A percentile compares a stretch with the other conserved stretches of the same genome.
These are phyloP conservation scores for Sebastes schlegelii DNA, from an alignment of 2,113 vertebrate genomes.

Conservation along the genomic window DNA sequence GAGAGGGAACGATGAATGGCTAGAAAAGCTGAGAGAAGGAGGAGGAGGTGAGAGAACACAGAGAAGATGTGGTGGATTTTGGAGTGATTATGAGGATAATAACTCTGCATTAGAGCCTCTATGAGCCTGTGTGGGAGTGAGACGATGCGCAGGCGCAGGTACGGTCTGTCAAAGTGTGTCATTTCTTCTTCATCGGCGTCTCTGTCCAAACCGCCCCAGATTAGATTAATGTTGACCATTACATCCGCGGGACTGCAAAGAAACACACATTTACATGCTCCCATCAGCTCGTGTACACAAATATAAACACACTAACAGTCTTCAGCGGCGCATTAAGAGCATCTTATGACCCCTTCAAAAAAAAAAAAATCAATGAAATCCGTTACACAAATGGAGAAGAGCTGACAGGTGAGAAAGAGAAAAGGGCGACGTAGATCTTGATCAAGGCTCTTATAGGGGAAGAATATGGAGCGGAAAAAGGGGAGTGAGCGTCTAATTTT, in stretches of 20 bases:
- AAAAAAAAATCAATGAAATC: constrained; percentile 67
- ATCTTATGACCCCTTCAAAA: constrained; percentile 47
- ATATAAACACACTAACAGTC: constrained; percentile 49
- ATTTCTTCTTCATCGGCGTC: constrained; percentile 29
- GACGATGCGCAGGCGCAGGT: not conserved
- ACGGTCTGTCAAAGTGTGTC: constrained; percentile 26
- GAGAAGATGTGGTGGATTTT: constrained; percentile 66
- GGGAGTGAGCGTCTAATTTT: not conserved
- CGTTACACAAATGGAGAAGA: constrained; percentile 56
- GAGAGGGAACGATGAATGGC: constrained; percentile 59
- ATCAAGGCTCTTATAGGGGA: not conserved
- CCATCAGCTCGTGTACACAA: constrained; percentile 20
- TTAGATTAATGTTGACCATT: constrained; percentile 58
- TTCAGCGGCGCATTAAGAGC: constrained; percentile 56
- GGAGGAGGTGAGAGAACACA: constrained; percentile 39
- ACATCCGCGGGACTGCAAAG: constrained; percentile 23
- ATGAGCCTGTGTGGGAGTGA: constrained; percentile 19
- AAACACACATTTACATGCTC: constrained; percentile 5
- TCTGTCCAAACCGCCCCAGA: constrained; percentile 29
- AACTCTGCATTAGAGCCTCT: constrained; percentile 58
- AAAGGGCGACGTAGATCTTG: constrained; percentile 30
- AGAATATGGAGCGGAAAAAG: not conserved
- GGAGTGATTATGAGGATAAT: constrained; percentile 73
- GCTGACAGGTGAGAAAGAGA: constrained; percentile 40
- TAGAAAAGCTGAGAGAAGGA: constrained; percentile 43